Percentiles rank a stretch among this genome's conserved stretches.
These are phyloP conservation scores for Thera britannica DNA, from an alignment of 2,888 invertebrate species.

Conservation along the genomic window DNA sequence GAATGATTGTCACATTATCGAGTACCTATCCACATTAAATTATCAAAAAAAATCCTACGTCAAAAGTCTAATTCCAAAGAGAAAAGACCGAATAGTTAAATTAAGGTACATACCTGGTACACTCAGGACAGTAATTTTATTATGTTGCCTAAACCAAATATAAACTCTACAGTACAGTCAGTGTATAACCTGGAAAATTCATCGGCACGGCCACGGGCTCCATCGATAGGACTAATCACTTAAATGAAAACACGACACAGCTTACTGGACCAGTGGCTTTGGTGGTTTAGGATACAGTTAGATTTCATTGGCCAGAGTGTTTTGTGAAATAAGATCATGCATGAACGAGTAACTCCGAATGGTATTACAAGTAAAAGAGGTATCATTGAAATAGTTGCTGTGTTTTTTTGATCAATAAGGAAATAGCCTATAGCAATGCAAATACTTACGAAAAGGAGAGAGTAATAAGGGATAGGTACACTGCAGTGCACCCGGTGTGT, in stretches of 20 bases:
- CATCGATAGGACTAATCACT: constrained; percentile 28
- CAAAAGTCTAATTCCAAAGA: too few species aligned
- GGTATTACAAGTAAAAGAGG: not conserved
- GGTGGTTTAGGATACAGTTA: constrained; percentile 22
- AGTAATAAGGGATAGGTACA: too few species aligned
- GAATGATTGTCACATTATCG: too few species aligned
- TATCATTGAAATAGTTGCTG: not conserved
- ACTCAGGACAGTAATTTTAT: too few species aligned
- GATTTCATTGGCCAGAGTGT: constrained; percentile 21
- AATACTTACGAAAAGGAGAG: too few species aligned
- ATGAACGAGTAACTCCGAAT: not conserved
- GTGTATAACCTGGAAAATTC: constrained; percentile 13
- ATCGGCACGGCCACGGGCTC: constrained; percentile 15
- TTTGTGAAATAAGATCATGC: constrained; percentile 23
- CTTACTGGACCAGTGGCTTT: constrained; percentile 16
- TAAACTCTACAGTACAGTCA: not conserved
- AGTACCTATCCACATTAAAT: too few species aligned
- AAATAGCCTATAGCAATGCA: too few species aligned
- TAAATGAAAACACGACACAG: constrained; percentile 28
- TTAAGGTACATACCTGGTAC: too few species aligned
- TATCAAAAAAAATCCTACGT: too few species aligned
- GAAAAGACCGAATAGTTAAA: too few species aligned
- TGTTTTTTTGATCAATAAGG: not conserved
- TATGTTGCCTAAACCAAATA: not conserved
- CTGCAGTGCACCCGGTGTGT: too few species aligned